Conservation (phyloP, 2,888 invertebrate genomes). For the Nebria salina region DNA sequence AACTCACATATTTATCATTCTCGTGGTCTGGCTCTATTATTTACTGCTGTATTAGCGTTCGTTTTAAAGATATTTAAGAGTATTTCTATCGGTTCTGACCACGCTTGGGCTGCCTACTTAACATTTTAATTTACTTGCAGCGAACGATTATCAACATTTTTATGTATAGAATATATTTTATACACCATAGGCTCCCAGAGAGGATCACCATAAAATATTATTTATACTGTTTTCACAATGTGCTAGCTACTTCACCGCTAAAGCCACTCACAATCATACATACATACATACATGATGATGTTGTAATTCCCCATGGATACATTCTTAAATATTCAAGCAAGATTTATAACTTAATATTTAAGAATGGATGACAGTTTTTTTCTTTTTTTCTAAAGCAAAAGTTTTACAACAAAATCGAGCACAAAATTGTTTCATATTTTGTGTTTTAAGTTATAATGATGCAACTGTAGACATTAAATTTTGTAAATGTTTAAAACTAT, state of each 20-base stretch:
- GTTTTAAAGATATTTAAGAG: background rate
- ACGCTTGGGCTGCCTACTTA: background rate
- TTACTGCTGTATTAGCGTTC: background rate
- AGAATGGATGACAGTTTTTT: too few relatives aligned
- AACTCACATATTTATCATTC: conserved; percentile 47
- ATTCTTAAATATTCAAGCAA: too few relatives aligned
- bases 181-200: background rate
- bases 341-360: too few relatives aligned
- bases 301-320: background rate
- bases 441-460: too few relatives aligned
- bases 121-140: background rate
- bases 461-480: too few relatives aligned
- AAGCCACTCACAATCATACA: too few relatives aligned
- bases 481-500: too few relatives aligned
- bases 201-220: background rate
- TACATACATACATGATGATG: background rate
- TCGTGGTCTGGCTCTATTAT: background rate
- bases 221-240: background rate
- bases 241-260: background rate
- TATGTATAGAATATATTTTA: background rate
- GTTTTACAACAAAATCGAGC: too few relatives aligned
- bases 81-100: background rate
- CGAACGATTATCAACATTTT: background rate
- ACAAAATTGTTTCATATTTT: too few relatives aligned
- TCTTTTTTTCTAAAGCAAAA: too few relatives aligned